These are phyloP conservation scores for Lutraria rhynchaena DNA, from an alignment of 1,140 invertebrate species.

Conservation along the genomic window DNA sequence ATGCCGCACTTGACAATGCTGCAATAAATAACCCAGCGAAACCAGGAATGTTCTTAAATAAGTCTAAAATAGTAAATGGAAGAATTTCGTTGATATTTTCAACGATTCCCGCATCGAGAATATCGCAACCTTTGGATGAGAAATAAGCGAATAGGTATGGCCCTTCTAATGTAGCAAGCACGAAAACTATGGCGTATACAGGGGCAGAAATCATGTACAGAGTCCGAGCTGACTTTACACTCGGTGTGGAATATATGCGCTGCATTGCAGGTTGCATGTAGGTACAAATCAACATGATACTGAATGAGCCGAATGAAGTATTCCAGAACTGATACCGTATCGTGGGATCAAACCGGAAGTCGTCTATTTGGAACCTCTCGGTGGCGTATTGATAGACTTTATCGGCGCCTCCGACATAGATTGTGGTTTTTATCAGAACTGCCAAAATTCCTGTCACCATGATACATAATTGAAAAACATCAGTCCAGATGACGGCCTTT, in stretches of 20 bases:
- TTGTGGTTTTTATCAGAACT: constrained; percentile 9
- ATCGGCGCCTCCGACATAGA: neutral
- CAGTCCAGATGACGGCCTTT: constrained; percentile 45
- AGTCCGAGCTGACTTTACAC: neutral
- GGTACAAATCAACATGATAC: neutral
- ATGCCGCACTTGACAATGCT: constrained; percentile 36
- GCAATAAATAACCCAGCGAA: constrained; percentile 42
- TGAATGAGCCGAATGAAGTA: constrained; percentile 6
- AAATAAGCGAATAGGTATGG: constrained; percentile 29
- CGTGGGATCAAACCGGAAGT: constrained; percentile 34
- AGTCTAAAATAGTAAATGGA: constrained; percentile 28
- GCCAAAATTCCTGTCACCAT: constrained; percentile 33
- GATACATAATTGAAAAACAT: constrained; percentile 16
- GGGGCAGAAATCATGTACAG: constrained; percentile 10
- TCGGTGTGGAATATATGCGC: constrained; percentile 12
- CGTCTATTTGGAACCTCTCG: neutral
- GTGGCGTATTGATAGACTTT: neutral
- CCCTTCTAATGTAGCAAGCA: constrained; percentile 24
- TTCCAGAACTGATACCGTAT: constrained; percentile 38
- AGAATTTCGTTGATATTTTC: constrained; percentile 43
- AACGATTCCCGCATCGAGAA: constrained; percentile 3
- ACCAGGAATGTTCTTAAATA: constrained; percentile 27
- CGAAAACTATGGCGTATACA: neutral
- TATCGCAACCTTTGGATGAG: constrained; percentile 15
- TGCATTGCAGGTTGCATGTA: constrained; percentile 44